A percentile compares a stretch with the other conserved stretches of the same genome.
These are phyloP conservation scores for Ennomos erosarius DNA, from an alignment of 2,888 invertebrate genomes.

Conservation along the genomic window DNA sequence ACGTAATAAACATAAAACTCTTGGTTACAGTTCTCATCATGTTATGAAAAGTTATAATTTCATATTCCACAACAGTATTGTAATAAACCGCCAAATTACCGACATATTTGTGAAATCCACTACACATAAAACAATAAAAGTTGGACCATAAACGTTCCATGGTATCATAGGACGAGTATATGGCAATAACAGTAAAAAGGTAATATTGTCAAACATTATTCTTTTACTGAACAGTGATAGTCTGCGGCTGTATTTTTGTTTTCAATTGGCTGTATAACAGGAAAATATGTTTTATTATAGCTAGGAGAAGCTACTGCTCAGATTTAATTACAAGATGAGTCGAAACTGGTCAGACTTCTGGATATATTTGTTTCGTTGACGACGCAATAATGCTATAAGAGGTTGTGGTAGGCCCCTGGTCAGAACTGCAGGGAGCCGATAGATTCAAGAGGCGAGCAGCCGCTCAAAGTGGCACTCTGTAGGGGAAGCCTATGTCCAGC, in stretches of 20 bases:
- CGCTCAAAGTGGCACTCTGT: too few species aligned
- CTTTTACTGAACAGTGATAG: constrained; percentile 31
- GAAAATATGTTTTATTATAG: neutral
- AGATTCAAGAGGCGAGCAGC: too few species aligned
- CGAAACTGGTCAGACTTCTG: too few species aligned
- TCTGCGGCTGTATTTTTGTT: constrained; percentile 19
- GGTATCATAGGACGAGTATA: constrained; percentile 46
- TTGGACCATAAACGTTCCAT: constrained; percentile 61
- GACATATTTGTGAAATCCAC: constrained; percentile 21
- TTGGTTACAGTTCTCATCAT: too few species aligned
- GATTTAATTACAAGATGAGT: too few species aligned
- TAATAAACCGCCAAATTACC: constrained; percentile 15
- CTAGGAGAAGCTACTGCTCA: too few species aligned
- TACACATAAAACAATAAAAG: constrained; percentile 53
- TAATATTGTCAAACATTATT: constrained; percentile 50
- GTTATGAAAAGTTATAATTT: neutral
- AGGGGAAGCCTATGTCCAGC: too few species aligned
- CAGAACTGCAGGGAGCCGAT: too few species aligned
- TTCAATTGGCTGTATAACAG: constrained; percentile 5
- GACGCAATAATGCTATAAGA: too few species aligned
- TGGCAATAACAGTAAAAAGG: constrained; percentile 50
- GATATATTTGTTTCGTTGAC: too few species aligned
- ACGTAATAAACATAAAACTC: too few species aligned
- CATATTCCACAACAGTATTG: constrained; percentile 2
- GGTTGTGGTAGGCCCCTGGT: too few species aligned